phyloP scores from a whole-genome alignment of 2,113 vertebrate genomes.

The Calidris pugnax region DNA sequence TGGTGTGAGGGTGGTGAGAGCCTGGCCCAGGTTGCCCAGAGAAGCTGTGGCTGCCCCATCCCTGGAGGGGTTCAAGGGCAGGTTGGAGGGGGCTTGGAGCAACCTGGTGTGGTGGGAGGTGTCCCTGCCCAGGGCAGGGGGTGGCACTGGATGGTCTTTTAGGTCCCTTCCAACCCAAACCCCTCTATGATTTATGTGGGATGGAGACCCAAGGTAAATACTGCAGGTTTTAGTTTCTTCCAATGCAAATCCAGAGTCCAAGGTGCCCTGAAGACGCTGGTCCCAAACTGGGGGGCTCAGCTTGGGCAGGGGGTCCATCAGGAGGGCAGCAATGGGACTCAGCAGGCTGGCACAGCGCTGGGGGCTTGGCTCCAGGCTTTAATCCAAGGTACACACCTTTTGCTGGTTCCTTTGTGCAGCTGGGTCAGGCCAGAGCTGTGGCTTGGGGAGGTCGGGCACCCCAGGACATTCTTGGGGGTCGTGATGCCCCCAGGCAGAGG shows the following conservation, averaged over 20 bases:
- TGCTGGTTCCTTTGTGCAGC: background rate
- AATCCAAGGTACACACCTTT: background rate
- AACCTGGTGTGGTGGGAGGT: background rate
- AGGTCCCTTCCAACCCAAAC: background rate
- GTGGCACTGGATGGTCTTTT: background rate
- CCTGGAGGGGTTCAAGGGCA: background rate
- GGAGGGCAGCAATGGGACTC: background rate
- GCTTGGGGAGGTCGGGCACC: fast-evolving
- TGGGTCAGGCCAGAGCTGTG: background rate
- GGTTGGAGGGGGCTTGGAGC: background rate
- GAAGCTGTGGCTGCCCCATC: background rate
- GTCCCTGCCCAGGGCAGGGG: background rate
- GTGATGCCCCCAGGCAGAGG: background rate
- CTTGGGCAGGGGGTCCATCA: background rate
- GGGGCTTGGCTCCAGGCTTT: background rate
- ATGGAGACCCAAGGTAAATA: background rate
- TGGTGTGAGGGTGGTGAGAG: no score
- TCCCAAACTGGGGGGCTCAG: background rate
- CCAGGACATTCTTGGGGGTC: background rate
- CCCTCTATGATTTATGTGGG: fast-evolving
- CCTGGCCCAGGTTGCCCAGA: no score
- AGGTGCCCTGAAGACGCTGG: background rate
- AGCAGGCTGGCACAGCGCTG: background rate
- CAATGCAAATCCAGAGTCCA: background rate
- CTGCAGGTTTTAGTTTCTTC: background rate